phyloP scores from a whole-genome alignment of 2,113 vertebrate genomes.

The Falco punctatus region DNA sequence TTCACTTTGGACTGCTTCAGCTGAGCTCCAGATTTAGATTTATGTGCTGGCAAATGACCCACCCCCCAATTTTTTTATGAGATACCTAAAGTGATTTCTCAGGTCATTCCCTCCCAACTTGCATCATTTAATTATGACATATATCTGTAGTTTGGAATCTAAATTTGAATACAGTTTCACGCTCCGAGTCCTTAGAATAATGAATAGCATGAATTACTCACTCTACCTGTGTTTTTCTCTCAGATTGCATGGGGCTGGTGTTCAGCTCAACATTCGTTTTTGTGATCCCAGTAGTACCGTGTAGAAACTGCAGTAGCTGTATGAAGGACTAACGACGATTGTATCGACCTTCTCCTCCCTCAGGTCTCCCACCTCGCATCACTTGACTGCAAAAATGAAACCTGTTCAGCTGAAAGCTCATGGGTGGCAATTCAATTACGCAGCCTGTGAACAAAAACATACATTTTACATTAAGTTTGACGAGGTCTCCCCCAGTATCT shows the following conservation, averaged over 20 bases:
- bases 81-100: conserved; percentile 62
- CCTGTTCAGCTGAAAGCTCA: neutral
- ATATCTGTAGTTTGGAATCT: neutral
- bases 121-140: neutral
- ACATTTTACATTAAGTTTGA: neutral
- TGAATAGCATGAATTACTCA: neutral
- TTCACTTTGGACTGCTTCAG: neutral
- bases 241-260: neutral
- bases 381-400: neutral
- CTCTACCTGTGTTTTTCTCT: neutral
- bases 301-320: neutral
- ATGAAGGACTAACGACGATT: neutral
- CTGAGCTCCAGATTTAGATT: neutral
- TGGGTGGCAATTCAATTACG: neutral
- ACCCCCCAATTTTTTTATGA: neutral
- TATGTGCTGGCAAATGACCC: neutral
- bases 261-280: neutral
- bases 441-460: neutral
- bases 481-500: neutral
- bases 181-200: neutral
- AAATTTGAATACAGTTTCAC: neutral
- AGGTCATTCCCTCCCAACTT: conserved; percentile 43
- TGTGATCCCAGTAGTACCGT: neutral
- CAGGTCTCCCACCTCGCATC: neutral
- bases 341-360: neutral